Percentiles rank a stretch among this genome's conserved stretches.
These are phyloP conservation scores for Clarias macrocephalus DNA, from an alignment of 2,113 vertebrate genomes.

Conservation along the genomic window DNA sequence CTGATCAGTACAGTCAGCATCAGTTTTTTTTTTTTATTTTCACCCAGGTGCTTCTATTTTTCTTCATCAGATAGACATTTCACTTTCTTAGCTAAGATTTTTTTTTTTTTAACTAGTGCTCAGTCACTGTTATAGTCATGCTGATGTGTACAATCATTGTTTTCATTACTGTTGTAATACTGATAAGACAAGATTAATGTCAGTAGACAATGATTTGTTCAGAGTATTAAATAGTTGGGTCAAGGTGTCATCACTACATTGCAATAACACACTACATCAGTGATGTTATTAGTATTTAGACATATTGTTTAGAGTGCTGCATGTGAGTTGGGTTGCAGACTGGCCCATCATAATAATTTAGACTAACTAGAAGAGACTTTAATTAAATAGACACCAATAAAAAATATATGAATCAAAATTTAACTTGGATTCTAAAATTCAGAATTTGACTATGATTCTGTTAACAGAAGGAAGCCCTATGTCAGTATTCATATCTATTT, in stretches of 20 bases:
- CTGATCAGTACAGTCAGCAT: slow-evolving; percentile 44
- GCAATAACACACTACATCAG: neutral
- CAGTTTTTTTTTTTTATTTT: slow-evolving; percentile 30
- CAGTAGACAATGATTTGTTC: neutral
- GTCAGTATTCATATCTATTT: too few species aligned
- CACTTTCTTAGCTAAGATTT: neutral
- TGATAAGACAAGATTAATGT: neutral
- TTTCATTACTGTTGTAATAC: neutral
- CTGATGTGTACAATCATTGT: neutral
- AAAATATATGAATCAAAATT: too few species aligned
- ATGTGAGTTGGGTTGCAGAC: neutral
- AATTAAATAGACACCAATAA: neutral
- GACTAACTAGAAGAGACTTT: too few species aligned
- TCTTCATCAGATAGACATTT: neutral
- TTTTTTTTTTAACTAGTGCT: neutral
- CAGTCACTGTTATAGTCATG: neutral
- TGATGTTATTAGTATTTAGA: neutral
- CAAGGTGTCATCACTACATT: neutral
- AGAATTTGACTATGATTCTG: too few species aligned
- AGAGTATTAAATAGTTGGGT: neutral
- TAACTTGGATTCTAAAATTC: too few species aligned
- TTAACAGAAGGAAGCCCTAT: too few species aligned
- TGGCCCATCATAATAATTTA: neutral
- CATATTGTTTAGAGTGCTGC: neutral
- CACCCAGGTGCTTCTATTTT: neutral